phyloP scores from a whole-genome alignment of 2,888 invertebrate genomes.

The Cyrtodaria siliqua region DNA sequence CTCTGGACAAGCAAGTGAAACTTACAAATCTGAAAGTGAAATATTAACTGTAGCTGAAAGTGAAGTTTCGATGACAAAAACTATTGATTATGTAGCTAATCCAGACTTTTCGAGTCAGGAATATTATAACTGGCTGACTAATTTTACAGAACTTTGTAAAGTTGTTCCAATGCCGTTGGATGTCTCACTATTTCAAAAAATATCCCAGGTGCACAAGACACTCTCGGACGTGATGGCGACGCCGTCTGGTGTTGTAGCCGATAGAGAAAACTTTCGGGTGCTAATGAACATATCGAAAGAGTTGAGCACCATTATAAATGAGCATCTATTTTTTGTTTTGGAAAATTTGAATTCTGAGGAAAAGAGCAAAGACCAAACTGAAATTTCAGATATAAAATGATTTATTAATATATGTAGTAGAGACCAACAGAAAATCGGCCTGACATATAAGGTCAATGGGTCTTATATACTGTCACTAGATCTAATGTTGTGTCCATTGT shows the following conservation, averaged over 20 bases:
- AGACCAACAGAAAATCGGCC: too few relatives aligned
- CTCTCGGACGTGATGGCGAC: slow-evolving; percentile 83
- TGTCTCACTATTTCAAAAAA: slow-evolving; percentile 80
- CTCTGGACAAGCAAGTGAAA: neutral
- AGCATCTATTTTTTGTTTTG: slow-evolving; percentile 80
- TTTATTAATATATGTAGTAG: too few relatives aligned
- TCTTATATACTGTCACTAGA: too few relatives aligned
- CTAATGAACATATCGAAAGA: slow-evolving; percentile 83
- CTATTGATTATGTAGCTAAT: slow-evolving; percentile 75
- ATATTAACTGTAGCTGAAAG: neutral
- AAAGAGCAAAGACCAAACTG: slow-evolving; percentile 2
- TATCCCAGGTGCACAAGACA: slow-evolving; percentile 83
- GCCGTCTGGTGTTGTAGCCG: slow-evolving; percentile 81
- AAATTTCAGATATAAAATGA: neutral
- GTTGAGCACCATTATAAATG: slow-evolving; percentile 79
- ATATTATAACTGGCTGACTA: slow-evolving; percentile 84
- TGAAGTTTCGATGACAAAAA: neutral
- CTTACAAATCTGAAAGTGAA: neutral
- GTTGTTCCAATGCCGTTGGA: slow-evolving; percentile 80
- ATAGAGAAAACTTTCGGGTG: slow-evolving; percentile 81
- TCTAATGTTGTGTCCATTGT: too few relatives aligned
- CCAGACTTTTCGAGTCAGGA: slow-evolving; percentile 83
- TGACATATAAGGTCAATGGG: too few relatives aligned
- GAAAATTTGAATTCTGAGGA: slow-evolving; percentile 65
- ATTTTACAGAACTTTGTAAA: slow-evolving; percentile 82